Conservation (phyloP, 1,140 invertebrate species). For the Paraescarpia echinospica region DNA sequence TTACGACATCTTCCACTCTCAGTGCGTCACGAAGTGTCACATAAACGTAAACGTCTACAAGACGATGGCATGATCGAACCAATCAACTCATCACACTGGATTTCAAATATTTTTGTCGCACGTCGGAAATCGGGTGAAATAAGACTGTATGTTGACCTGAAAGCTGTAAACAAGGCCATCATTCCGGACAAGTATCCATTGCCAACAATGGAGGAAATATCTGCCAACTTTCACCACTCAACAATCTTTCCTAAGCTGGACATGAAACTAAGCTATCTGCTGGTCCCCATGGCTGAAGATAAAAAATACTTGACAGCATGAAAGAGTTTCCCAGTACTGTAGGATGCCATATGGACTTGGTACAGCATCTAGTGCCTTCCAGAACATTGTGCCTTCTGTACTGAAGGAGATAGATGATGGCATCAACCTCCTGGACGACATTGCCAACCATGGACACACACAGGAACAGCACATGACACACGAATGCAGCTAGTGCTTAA, state of each 20-base stretch:
- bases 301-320: background rate
- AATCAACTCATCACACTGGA: too few relatives aligned
- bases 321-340: conserved; percentile 21
- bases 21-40: too few relatives aligned
- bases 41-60: too few relatives aligned
- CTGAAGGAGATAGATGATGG: conserved; percentile 18
- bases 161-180: conserved; percentile 41
- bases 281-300: too few relatives aligned
- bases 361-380: conserved; percentile 29
- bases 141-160: too few relatives aligned
- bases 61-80: too few relatives aligned
- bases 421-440: conserved; percentile 28
- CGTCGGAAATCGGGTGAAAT: too few relatives aligned
- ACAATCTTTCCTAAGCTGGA: background rate
- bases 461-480: background rate
- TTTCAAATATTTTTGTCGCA: too few relatives aligned
- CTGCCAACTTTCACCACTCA: conserved; percentile 27
- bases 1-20: too few relatives aligned
- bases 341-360: conserved; percentile 30
- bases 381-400: conserved; percentile 19
- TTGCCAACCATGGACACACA: background rate
- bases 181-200: conserved; percentile 39
- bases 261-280: background rate
- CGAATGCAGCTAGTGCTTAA: background rate
- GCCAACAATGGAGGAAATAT: conserved; percentile 42